Conservation (phyloP, 2,888 invertebrate species). For the Spialia ferax region DNA sequence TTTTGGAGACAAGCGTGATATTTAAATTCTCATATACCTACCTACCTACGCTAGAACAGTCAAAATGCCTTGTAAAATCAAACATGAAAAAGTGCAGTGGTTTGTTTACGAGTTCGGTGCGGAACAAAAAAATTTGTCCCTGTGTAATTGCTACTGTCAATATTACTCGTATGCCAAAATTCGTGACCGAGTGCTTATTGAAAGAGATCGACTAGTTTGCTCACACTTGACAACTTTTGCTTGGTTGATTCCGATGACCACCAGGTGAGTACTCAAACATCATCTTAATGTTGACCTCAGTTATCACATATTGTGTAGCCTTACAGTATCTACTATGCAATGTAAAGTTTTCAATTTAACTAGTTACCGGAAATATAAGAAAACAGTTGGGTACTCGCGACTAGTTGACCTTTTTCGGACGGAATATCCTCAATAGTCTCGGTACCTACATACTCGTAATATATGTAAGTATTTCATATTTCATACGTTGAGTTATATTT, state of each 20-base stretch:
- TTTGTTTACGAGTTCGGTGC: constrained; percentile 22
- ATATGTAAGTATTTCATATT: neutral
- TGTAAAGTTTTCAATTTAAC: neutral
- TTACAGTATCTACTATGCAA: neutral
- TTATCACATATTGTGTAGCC: constrained; percentile 11
- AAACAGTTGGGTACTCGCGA: too few relatives aligned
- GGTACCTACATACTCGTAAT: too few relatives aligned
- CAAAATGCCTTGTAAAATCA: constrained; percentile 3
- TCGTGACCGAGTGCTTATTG: constrained; percentile 28
- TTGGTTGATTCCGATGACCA: constrained; percentile 17
- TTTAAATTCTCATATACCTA: neutral
- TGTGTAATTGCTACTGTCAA: constrained; percentile 14
- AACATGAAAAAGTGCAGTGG: constrained; percentile 26
- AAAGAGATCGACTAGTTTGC: constrained; percentile 16
- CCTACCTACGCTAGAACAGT: too few relatives aligned
- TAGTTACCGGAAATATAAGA: neutral
- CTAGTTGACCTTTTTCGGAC: too few relatives aligned
- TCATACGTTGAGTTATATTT: constrained; percentile 13
- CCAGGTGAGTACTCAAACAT: constrained; percentile 18
- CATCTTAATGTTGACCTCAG: constrained; percentile 11
- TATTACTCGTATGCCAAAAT: constrained; percentile 6
- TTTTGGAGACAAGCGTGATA: neutral
- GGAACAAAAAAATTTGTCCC: neutral
- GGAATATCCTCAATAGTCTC: too few relatives aligned
- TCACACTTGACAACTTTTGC: constrained; percentile 17